Evolutionary conservation across 37 sponge, comb jelly and placozoan genomes (phyloP), one percentile per base, ranked within the genome.

Genomic region (Ianthella basta): DNA sequence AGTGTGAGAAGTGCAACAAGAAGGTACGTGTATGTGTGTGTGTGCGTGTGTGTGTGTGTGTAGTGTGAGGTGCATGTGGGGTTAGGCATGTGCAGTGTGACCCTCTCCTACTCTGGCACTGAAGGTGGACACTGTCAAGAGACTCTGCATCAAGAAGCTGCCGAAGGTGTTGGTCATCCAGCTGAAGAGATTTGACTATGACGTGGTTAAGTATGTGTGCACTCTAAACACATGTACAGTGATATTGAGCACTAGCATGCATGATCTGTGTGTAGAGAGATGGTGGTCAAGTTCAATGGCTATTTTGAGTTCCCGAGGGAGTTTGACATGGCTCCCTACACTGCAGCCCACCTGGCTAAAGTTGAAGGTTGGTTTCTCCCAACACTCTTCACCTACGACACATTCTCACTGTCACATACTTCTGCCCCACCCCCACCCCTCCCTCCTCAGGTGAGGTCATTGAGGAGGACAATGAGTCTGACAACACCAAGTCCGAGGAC

Each of bases 101-200:
- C n/a, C n/a, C n/a, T n/a, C n/a, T n/a, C n/a, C n/a, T n/a, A n/a
- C n/a, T n/a, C n/a, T n/a, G n/a, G n/a, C n/a, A n/a, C n/a, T n/a
- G 55, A 23, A 93, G 93, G 92, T 97, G 29, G 97, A 98, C 82
- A 98, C 99, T 16, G 95, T 98, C 56, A 98, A 96, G 94, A 87
- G 99, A 68, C 64, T 94, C 72, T 98, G 99, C 69, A 92, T 98
- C 75, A 89, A 94, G 63, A 90, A 90, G 55, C 82, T 98, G 30
- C 99, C 99, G 21, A 89, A 91, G 53, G 86, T 98, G 8, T 69
- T 98, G 56, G 95, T 92, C 55, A 96, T 98, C 38, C 99, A 98
- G 64, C 88, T 98, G 57, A 98, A 98, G 87, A 89, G 99, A 84
- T 98, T 98, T 92, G 99, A 94, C 34, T 98, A 98, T 85, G 99